These are phyloP conservation scores for Calonectris borealis DNA, from an alignment of 2,113 vertebrate species.

Conservation along the genomic window DNA sequence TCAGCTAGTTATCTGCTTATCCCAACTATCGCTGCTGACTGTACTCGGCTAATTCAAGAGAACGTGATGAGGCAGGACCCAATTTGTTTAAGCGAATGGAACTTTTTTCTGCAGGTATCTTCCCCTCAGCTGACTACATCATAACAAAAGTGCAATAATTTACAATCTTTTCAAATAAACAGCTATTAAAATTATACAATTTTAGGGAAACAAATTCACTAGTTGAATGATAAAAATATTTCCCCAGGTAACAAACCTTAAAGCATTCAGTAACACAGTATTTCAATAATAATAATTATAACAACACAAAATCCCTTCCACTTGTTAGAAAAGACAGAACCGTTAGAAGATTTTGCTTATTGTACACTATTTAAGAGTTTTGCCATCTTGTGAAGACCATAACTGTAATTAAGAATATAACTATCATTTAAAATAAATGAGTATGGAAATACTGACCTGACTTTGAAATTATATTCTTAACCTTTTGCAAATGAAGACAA, in stretches of 20 bases:
- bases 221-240: constrained; percentile 63
- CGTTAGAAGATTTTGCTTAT: neutral
- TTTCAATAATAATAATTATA: neutral
- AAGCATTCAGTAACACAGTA: constrained; percentile 33
- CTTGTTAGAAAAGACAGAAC: constrained; percentile 46
- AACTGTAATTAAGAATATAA: neutral
- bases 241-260: constrained; percentile 30
- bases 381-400: neutral
- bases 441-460: neutral
- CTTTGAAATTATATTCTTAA: neutral
- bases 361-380: neutral
- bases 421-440: neutral
- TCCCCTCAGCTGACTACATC: constrained; percentile 23
- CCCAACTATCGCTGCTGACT: neutral
- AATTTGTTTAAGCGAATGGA: constrained; percentile 8
- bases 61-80: neutral
- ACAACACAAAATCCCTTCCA: constrained; percentile 16
- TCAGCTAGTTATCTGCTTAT: neutral
- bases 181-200: constrained; percentile 47
- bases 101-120: constrained; percentile 47
- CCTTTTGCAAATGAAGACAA: neutral
- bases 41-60: neutral
- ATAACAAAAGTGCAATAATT: constrained; percentile 73
- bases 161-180: constrained; percentile 55
- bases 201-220: constrained; percentile 57